Conservation (phyloP, 1,140 invertebrate species). For the Lineus longissimus region DNA sequence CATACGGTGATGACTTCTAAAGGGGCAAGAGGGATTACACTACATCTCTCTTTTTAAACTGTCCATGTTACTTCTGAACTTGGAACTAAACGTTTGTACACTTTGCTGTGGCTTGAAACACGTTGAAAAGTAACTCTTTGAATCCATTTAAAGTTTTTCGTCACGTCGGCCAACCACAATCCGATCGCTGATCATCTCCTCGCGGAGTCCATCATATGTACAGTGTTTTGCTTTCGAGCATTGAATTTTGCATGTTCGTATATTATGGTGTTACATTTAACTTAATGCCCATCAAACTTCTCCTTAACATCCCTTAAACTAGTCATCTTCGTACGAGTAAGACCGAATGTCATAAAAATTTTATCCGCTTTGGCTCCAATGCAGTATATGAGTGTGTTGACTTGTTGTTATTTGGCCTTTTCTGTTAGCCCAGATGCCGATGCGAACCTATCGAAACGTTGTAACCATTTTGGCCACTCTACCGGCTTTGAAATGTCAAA, state of each 20-base stretch:
- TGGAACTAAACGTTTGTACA: no score
- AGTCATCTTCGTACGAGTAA: not conserved
- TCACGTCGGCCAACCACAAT: not conserved
- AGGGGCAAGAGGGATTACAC: no score
- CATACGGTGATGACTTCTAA: no score
- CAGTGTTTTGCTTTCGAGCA: not conserved
- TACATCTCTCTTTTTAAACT: no score
- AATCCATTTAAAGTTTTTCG: not conserved
- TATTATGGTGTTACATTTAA: not conserved
- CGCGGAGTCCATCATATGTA: not conserved
- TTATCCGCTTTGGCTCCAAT: not conserved
- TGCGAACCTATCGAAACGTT: not conserved
- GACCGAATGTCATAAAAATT: not conserved
- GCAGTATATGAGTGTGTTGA: not conserved
- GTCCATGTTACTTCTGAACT: no score
- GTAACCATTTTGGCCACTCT: slow-evolving; percentile 4
- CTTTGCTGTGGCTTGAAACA: no score
- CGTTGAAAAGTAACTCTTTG: no score
- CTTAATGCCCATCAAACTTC: not conserved
- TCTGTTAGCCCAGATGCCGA: not conserved
- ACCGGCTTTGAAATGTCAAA: not conserved
- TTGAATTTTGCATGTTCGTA: not conserved
- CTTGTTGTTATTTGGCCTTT: not conserved
- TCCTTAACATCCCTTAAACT: not conserved
- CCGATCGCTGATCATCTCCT: not conserved